Conservation (phyloP, 2,113 vertebrate species). For the Ctenodactylus gundi region DNA sequence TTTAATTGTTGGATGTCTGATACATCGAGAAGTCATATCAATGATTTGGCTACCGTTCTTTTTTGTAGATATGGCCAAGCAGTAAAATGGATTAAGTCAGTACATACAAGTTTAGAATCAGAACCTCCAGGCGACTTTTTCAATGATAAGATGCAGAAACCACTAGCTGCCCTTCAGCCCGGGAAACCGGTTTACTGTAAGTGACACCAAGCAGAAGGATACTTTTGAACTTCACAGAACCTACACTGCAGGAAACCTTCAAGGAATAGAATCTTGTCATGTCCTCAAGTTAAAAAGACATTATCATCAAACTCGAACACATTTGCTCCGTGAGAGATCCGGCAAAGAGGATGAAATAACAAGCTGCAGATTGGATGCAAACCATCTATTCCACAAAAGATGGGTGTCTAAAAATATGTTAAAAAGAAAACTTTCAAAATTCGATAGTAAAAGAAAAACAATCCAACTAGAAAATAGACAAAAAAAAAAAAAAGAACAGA, state of each 20-base stretch:
- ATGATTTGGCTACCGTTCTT: not conserved
- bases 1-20: not conserved
- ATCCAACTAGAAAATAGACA: slow-evolving; percentile 11
- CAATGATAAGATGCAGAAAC: not conserved
- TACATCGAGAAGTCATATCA: not conserved
- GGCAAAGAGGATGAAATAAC: not conserved
- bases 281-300: not conserved
- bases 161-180: not conserved
- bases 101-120: not conserved
- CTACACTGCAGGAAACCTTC: not conserved
- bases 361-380: not conserved
- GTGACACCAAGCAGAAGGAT: not conserved
- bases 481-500: not conserved
- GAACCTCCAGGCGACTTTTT: not conserved
- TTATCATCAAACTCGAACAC: not conserved
- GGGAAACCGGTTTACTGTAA: not conserved
- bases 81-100: not conserved
- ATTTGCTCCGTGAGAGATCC: not conserved
- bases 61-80: not conserved
- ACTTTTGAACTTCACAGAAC: not conserved
- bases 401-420: not conserved
- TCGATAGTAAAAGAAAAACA: slow-evolving; percentile 28
- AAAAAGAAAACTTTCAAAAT: slow-evolving; percentile 26
- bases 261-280: not conserved
- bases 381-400: not conserved